Base-by-base conservation (phyloP, 1,140 invertebrate species). In the Lordiphosa stackelbergi region DNA sequence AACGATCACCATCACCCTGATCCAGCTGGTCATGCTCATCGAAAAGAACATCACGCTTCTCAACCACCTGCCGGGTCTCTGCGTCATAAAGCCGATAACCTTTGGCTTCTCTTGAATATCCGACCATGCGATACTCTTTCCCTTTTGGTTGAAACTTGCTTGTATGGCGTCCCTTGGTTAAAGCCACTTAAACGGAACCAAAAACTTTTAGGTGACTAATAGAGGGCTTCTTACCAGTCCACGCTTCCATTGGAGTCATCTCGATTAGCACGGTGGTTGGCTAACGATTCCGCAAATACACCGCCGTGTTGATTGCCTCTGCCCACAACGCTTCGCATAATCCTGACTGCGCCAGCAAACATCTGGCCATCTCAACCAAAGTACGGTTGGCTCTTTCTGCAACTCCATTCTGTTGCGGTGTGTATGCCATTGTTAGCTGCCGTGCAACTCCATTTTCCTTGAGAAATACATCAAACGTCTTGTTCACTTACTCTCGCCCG, bases 181-280 rank as follows among this genome's bases (percentile, higher is more conserved):
- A 13, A 9, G 36, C 45, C n/a, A 35, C 12, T 56, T 13, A 41
- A 37, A 55, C n/a, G 12, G 42, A 56, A 47, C 54, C 45, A 48
- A 56, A 41, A 41, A 40, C 45, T 56, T 56, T 48, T 28, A 56
- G 8, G 41, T 56, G 54, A 12, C 45, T 40, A n/a, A 56, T 34
- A 10, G 36, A 48, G 6, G 37, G 54, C 36, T 57, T 57, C 13
- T 58, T 58, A 43, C 46, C 47, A 13, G 40, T 42, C 24, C 24
- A 31, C 12, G 24, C 35, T 41, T 48, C 45, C 38, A 41, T 57
- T 34, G 45, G 45, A 12, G 54, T 48, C 36, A 11, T 40, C 5
- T 41, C n/a, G 1, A 3, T 3, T 1, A 3, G 19, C 3, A 0
- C 1, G 19, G 19, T 0, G 2, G 3, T 4, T 0, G 1, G n/a